phyloP scores from a whole-genome alignment of 2,888 invertebrate species.

The Plebejus melissa region DNA sequence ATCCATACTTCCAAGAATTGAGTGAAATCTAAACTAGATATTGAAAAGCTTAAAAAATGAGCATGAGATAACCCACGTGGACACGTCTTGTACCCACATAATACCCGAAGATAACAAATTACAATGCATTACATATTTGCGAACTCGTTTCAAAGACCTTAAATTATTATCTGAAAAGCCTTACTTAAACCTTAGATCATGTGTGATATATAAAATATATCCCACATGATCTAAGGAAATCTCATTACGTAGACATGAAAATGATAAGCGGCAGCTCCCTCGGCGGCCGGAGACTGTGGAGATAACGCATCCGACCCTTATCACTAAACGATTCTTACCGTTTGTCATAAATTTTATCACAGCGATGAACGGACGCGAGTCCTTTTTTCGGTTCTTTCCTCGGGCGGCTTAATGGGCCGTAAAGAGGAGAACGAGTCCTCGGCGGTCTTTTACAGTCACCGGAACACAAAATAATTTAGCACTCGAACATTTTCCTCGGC shows the following conservation, averaged over 20 bases:
- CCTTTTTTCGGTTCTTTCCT: slow-evolving; percentile 59
- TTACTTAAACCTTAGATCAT: too few relatives aligned
- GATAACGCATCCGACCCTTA: slow-evolving; percentile 69
- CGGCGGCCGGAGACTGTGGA: slow-evolving; percentile 42
- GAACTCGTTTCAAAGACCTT: not conserved
- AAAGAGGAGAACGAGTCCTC: slow-evolving; percentile 63
- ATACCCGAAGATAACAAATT: not conserved
- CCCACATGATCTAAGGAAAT: slow-evolving; percentile 27
- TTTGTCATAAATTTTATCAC: slow-evolving; percentile 76
- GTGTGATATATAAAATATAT: too few relatives aligned
- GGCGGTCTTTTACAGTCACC: slow-evolving; percentile 64
- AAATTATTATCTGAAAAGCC: not conserved
- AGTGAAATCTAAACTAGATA: not conserved
- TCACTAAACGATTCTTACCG: slow-evolving; percentile 73
- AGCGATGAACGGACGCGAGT: slow-evolving; percentile 65
- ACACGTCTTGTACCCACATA: not conserved
- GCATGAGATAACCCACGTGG: not conserved
- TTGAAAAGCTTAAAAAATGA: too few relatives aligned
- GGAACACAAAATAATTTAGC: slow-evolving; percentile 56
- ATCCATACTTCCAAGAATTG: too few relatives aligned
- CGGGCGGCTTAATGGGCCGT: slow-evolving; percentile 69
- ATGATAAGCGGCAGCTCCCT: slow-evolving; percentile 36
- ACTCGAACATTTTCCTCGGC: slow-evolving; percentile 45
- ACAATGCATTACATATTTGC: not conserved
- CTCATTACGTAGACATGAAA: slow-evolving; percentile 32